These are phyloP conservation scores for Apeltes quadracus DNA, from an alignment of 2,113 vertebrate genomes.

Conservation along the genomic window DNA sequence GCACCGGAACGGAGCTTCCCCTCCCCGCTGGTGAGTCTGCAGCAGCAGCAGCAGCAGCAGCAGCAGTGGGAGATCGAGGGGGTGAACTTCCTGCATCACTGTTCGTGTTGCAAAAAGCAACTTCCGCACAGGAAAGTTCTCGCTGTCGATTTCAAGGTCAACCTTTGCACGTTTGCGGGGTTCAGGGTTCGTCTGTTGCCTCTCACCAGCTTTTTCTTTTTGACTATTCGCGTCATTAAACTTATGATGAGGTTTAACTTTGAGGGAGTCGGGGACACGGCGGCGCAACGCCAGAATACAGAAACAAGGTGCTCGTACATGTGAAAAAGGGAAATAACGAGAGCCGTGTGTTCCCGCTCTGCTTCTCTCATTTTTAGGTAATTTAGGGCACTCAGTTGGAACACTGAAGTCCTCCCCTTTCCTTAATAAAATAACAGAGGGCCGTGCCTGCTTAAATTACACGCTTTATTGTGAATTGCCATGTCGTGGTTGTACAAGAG, in stretches of 20 bases:
- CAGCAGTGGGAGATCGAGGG: not conserved
- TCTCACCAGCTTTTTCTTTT: constrained; percentile 49
- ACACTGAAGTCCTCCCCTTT: constrained; percentile 37
- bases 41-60: not conserved
- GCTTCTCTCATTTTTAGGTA: constrained; percentile 27
- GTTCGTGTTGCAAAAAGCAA: too few species aligned
- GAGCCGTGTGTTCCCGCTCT: constrained; percentile 36
- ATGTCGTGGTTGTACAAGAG: constrained; percentile 44
- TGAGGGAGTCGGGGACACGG: constrained; percentile 48
- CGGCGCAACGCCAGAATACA: constrained; percentile 53
- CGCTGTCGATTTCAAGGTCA: constrained; percentile 22
- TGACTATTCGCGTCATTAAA: constrained; percentile 67
- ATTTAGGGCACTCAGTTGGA: constrained; percentile 55
- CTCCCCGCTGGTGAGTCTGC: constrained; percentile 14
- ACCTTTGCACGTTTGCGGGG: constrained; percentile 27
- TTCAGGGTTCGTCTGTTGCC: constrained; percentile 55
- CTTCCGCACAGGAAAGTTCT: not conserved
- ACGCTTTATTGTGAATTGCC: constrained; percentile 48
- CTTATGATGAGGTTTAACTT: constrained; percentile 70
- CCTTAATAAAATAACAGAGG: constrained; percentile 12
- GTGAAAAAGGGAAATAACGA: constrained; percentile 60
- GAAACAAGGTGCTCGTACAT: constrained; percentile 39
- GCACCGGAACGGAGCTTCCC: constrained; percentile 10
- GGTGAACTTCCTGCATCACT: not conserved
- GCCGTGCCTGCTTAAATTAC: constrained; percentile 43